Percentiles rank a stretch among this genome's conserved stretches.
Conservation (phyloP, 2,797 vertebrate species). For the Pangasius larnaudii region DNA sequence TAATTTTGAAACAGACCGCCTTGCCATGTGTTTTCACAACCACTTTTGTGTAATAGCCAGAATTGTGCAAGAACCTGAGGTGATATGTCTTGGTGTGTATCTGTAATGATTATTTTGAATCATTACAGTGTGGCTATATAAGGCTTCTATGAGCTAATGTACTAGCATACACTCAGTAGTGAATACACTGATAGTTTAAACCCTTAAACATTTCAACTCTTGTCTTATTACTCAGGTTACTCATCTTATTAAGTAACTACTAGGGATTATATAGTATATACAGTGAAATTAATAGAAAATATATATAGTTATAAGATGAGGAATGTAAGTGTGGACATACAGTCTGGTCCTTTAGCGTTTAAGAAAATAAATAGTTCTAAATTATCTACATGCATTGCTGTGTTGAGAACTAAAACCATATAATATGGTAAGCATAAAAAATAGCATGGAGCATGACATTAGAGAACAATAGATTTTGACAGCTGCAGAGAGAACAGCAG, state of each 20-base stretch:
- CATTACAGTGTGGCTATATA: neutral
- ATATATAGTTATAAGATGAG: neutral
- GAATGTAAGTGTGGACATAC: neutral
- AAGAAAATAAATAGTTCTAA: neutral
- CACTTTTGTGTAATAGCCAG: neutral
- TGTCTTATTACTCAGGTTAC: neutral
- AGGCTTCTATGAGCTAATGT: neutral
- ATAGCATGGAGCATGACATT: neutral
- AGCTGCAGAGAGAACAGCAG: slow-evolving; percentile 37
- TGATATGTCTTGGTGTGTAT: neutral
- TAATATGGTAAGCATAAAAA: neutral
- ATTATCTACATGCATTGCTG: neutral
- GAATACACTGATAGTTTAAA: neutral
- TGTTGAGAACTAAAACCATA: neutral
- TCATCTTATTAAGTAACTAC: neutral
- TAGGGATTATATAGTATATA: neutral
- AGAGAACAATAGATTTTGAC: slow-evolving; percentile 34
- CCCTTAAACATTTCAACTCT: neutral
- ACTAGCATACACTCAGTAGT: neutral
- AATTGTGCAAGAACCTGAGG: neutral
- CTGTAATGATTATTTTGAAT: slow-evolving; percentile 7
- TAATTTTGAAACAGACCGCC: slow-evolving; percentile 8
- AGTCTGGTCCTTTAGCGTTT: neutral
- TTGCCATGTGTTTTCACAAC: neutral
- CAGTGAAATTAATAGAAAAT: neutral